Base-by-base conservation (phyloP, 1,140 invertebrate genomes). In the Nilaparvata lugens region DNA sequence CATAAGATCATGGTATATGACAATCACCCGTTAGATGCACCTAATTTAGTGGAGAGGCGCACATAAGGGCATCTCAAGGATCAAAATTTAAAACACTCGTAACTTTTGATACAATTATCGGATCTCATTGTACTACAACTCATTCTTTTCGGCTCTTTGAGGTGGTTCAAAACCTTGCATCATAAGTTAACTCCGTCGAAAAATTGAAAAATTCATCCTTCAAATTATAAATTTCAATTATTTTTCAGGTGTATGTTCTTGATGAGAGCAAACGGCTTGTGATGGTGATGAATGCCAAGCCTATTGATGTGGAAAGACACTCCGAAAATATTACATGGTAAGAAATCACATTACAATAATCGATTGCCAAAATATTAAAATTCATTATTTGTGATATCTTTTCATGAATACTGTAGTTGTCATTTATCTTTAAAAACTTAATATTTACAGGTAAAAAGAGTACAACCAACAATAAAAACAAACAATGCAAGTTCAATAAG, bases 221-320 rank as follows among this genome's bases (percentile, higher is more conserved):
- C n/a, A 9, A 40, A 40, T 40, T 40, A 40, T 40, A 9, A 40
- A 40, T 2, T 19, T 48, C 21, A 18, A 52, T 53, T 56, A 13
- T 67, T 62, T 68, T 71, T 21, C 65, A 89, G 86, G 83, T 93
- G 1, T 90, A 91, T 71, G 82, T 92, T 5, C 72, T 93, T 45
- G 87, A 91, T 63, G 88, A 90, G 67, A 81, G 83, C 35, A 87
- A 86, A 63, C 85, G 91, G 71, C 78, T 92, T 11, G 82, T 89
- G 0, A 79, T 93, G 68, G 86, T 89, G 0, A 79, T 92, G 60
- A 85, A 81, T 2, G 82, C 82, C 0, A 85, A 82, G 64, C 88
- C 89, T 0, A 81, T 83, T 31, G 83, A 88, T 52, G 81, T 91
- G 4, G 88, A 91, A 68, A 79, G 78, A 23, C 76, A 82, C 59